Conservation (phyloP, 2,888 invertebrate genomes). For the Eupeodes latifasciatus region DNA sequence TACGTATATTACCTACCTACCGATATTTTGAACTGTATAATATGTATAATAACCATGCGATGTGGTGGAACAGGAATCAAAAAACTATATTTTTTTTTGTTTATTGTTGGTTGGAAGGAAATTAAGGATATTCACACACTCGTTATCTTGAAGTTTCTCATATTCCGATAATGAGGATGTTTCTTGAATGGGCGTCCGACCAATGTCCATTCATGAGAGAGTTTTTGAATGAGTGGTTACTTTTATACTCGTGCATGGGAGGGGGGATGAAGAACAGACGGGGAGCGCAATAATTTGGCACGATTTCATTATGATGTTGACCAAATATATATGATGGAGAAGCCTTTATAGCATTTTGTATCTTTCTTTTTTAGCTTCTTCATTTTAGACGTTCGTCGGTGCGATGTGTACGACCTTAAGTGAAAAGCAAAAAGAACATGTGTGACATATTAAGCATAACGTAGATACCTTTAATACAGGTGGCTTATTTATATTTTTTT, state of each 20-base stretch:
- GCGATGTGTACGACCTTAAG: background rate
- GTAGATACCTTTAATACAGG: constrained; percentile 21
- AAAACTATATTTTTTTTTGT: background rate
- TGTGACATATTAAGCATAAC: constrained; percentile 55
- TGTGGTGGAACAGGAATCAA: constrained; percentile 2
- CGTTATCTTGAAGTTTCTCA: constrained; percentile 64
- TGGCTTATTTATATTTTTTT: constrained; percentile 31
- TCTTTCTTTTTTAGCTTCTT: constrained; percentile 30
- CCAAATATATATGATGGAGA: constrained; percentile 4
- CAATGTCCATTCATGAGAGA: constrained; percentile 41
- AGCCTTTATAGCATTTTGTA: constrained; percentile 15
- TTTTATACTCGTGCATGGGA: background rate
- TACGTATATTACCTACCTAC: background rate
- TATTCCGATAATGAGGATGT: constrained; percentile 59
- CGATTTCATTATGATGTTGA: constrained; percentile 60
- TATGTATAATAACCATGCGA: constrained; percentile 2
- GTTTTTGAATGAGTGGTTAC: constrained; percentile 40
- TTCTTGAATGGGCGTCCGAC: constrained; percentile 41
- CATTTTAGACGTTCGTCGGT: constrained; percentile 12
- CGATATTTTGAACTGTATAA: constrained; percentile 47
- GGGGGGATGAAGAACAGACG: constrained; percentile 52
- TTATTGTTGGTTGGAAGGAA: constrained; percentile 32
- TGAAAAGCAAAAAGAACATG: constrained; percentile 5
- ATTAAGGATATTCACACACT: constrained; percentile 66
- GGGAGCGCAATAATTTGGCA: constrained; percentile 64